A percentile compares a stretch with the other conserved stretches of the same genome.
These are phyloP conservation scores for Zootoca vivipara DNA, from an alignment of 2,113 vertebrate species.

Conservation along the genomic window DNA sequence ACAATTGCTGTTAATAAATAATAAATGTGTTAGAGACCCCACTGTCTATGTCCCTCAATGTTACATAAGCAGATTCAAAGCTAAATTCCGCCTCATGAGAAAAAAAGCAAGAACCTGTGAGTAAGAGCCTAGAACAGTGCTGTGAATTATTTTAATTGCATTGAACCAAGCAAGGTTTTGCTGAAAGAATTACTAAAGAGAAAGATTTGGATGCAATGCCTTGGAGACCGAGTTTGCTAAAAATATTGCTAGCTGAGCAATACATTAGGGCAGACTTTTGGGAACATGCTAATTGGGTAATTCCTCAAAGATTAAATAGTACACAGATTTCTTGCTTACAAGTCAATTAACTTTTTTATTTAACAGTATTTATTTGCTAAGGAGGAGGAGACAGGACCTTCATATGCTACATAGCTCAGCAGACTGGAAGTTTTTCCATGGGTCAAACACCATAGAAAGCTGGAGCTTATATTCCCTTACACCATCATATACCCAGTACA, in stretches of 20 bases:
- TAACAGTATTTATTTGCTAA: constrained; percentile 16
- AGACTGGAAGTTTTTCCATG: background rate
- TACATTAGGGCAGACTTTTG: constrained; percentile 18
- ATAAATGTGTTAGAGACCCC: background rate
- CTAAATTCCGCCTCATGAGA: background rate
- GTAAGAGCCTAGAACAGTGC: background rate
- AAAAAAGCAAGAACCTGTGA: background rate
- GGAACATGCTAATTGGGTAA: constrained; percentile 29
- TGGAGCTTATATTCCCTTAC: background rate
- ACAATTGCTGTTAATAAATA: background rate
- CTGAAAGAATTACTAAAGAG: constrained; percentile 21
- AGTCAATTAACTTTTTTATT: constrained; percentile 33
- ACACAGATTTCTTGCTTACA: constrained; percentile 30
- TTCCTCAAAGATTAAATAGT: constrained; percentile 36
- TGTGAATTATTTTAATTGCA: constrained; percentile 15
- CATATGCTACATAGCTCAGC: background rate
- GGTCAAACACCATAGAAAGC: background rate
- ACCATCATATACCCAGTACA: background rate
- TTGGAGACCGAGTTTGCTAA: constrained; percentile 5
- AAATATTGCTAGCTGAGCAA: constrained; percentile 25
- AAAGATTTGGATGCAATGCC: constrained; percentile 22
- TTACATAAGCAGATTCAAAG: background rate
- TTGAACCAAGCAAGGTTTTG: constrained; percentile 1
- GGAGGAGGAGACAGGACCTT: background rate
- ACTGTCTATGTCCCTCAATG: background rate